Evolutionary conservation across 1,140 invertebrate species (phyloP), one percentile per base, ranked within the genome.

Genomic region (Euwallacea similis): DNA sequence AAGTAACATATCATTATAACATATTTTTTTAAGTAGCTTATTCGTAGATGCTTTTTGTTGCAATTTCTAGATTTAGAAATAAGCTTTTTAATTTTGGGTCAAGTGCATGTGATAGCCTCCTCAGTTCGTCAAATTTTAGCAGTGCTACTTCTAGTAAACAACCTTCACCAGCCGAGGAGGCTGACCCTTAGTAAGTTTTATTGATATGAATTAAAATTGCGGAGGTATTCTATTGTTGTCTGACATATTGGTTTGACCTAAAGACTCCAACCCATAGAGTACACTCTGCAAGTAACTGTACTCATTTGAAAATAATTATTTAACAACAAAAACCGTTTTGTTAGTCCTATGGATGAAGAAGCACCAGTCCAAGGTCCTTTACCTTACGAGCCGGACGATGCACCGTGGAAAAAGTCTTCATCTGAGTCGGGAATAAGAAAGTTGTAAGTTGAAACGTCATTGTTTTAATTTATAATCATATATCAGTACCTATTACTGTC

Each of bases 381-480:
- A 74, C 96, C 96, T 63, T 91, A 90, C 69, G 97, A 99, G 82
- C 97, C 97, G 11, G 93, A 96, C 76, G 96, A 99, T 83, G 97
- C 97, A 72, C 90, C 93, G 0, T 95, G 92, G 92, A 94, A 93
- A 81, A 89, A 89, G 77, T 21, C 63, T n/a, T 87, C 87, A n/a
- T 87, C 87, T 10, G 90, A 92, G 82, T 94, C 93, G 69, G 93
- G 94, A 43, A 96, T 97, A 77, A 87, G 94, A 76, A 95, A 95
- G 89, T 95, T 97, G 95, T 97, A 88, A 90, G 93, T 91, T 33
- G 21, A 33, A 33, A 33, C 4, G 1, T 33, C 21, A 33, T 7
- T 4, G 42, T 66, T 21, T 67, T 11, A 15, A 47, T 72, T 33
- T 33, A 2, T 33, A 33, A 33, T 33, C 21, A 33, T 33, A 33